Evolutionary conservation across 1,140 invertebrate species (phyloP), one percentile per base, ranked within the genome.

Genomic region (Platyscapa corneri): DNA sequence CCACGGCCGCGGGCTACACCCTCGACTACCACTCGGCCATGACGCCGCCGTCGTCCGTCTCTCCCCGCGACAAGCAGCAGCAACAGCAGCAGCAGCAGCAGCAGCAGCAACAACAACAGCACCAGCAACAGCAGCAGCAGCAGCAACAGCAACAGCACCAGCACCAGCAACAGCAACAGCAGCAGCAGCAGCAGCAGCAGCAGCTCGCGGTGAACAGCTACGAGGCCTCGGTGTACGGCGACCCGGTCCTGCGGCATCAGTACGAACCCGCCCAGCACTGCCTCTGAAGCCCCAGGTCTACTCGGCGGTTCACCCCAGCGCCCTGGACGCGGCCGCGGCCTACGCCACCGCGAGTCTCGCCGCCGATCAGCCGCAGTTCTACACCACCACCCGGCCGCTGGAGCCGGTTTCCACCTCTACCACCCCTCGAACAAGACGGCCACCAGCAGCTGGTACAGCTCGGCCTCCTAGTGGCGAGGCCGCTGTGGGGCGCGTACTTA

Each of bases 41-140:
- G 97, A 99, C 98, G 0, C 98, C 98, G 72, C 98, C 98, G 20
- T 97, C 97, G 0, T 98, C 97, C 3, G 98, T 99, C 0, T 99
- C 98, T 16, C 98, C 98, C 0, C 94, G 97, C 74, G 97, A 98
- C 89, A 98, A 97, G 91, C 96, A 96, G 90, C 95, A 95, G 88
- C 95, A 95, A 86, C 92, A 93, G 16, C 94, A 94, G 37, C 88
- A 90, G 23, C 89, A 90, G 27, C 80, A 91, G 16, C 88, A 72
- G 67, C 82, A 89, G 20, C 90, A 90, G 27, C 87, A 89, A 20
- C 88, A 90, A 70, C 88, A 90, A 67, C 88, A 89, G 39, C 88
- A 90, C n/a, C 82, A 90, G 14, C 88, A 97, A 91, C 96, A 96
- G 90, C 95, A 95, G 88, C 95, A 95, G 86, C 92, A 93, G 16